phyloP scores from a whole-genome alignment of 2,113 vertebrate genomes.

The Labeo catla region DNA sequence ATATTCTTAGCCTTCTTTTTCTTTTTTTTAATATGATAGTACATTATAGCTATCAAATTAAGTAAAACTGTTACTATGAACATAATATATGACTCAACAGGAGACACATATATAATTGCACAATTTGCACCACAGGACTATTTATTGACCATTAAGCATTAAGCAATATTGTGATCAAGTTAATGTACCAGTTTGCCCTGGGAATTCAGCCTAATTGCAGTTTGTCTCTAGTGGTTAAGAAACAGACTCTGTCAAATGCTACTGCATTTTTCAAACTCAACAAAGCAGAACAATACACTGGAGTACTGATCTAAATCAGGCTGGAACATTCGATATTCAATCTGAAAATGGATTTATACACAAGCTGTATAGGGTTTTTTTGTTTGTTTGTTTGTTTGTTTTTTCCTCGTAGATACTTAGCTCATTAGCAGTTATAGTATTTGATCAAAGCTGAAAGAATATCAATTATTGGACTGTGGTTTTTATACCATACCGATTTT shows the following conservation, averaged over 20 bases:
- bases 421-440: neutral
- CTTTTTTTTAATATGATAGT: neutral
- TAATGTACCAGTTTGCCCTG: slow-evolving; percentile 16
- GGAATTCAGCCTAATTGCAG: slow-evolving; percentile 28
- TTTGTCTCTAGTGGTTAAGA: slow-evolving; percentile 10
- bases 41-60: neutral
- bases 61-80: neutral
- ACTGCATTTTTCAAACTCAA: neutral
- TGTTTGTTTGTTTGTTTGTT: neutral
- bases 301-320: neutral
- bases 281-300: neutral
- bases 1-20: neutral
- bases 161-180: slow-evolving; percentile 19
- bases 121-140: neutral
- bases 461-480: neutral
- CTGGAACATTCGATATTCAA: neutral
- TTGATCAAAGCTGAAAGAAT: neutral
- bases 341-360: neutral
- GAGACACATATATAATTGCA: neutral
- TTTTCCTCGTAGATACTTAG: neutral
- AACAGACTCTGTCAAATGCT: neutral
- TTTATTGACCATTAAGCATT: slow-evolving; percentile 32
- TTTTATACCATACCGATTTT: neutral
- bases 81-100: neutral
- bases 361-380: neutral